A percentile compares a stretch with the other conserved stretches of the same genome.
Conservation (phyloP, 2,113 vertebrate species). For the Pimephales promelas region DNA sequence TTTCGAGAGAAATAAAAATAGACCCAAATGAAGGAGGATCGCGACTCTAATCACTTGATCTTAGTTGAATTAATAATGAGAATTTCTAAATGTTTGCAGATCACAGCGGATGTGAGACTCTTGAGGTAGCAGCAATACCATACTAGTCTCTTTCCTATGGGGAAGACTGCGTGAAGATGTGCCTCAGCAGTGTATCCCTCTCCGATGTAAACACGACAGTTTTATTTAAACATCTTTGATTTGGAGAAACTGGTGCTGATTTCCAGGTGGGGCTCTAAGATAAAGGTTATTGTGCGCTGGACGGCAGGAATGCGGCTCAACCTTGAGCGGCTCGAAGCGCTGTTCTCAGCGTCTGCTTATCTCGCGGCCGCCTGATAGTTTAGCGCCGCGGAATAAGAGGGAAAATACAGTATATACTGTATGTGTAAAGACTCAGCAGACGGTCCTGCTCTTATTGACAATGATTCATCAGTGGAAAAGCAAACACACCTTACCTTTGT, state of each 20-base stretch:
- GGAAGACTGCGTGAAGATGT: not conserved
- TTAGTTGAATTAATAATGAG: not conserved
- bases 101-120: too few species aligned
- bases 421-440: constrained; percentile 3
- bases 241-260: constrained; percentile 30
- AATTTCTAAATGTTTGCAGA: too few species aligned
- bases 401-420: constrained; percentile 64
- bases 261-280: constrained; percentile 72
- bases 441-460: not conserved
- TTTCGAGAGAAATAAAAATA: not conserved
- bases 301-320: constrained; percentile 88
- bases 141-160: too few species aligned
- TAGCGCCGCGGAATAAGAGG: constrained; percentile 67
- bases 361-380: constrained; percentile 79
- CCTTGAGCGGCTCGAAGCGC: constrained; percentile 88
- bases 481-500: constrained; percentile 33
- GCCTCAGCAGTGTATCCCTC: not conserved
- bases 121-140: not conserved
- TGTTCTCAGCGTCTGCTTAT: constrained; percentile 83
- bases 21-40: not conserved
- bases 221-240: constrained; percentile 38
- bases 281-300: constrained; percentile 62
- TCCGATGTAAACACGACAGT: not conserved
- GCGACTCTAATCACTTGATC: not conserved
- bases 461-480: constrained; percentile 4